A percentile compares a stretch with the other conserved stretches of the same genome.
These are phyloP conservation scores for Papilio polytes DNA, from an alignment of 1,140 invertebrate species.

Conservation along the genomic window DNA sequence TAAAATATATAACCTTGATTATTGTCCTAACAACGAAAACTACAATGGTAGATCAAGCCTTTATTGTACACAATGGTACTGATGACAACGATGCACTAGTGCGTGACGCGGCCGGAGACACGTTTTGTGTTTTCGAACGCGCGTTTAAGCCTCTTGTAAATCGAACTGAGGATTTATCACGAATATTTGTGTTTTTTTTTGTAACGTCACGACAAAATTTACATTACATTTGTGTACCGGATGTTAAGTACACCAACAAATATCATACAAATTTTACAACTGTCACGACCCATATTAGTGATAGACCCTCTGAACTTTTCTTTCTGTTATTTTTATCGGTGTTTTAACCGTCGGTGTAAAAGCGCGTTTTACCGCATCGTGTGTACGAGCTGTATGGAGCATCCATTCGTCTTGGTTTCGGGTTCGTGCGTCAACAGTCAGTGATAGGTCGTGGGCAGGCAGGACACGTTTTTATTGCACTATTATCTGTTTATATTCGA, in stretches of 20 bases:
- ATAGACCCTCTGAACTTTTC: too few relatives aligned
- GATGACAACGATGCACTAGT: background rate
- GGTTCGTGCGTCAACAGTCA: background rate
- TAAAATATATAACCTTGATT: background rate
- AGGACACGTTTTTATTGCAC: slow-evolving; percentile 27
- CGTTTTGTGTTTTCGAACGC: background rate
- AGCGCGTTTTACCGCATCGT: background rate
- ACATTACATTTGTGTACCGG: too few relatives aligned
- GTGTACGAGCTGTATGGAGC: background rate
- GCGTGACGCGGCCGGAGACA: background rate
- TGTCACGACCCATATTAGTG: too few relatives aligned
- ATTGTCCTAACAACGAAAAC: background rate
- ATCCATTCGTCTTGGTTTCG: background rate
- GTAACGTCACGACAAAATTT: too few relatives aligned
- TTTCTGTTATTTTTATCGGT: background rate
- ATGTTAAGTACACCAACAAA: too few relatives aligned
- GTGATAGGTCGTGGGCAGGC: background rate
- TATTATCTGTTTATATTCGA: slow-evolving; percentile 11
- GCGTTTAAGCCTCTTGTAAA: background rate
- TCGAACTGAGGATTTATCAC: background rate
- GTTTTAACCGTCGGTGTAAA: background rate
- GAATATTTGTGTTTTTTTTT: too few relatives aligned
- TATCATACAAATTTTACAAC: too few relatives aligned
- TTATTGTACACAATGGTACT: slow-evolving; percentile 1
- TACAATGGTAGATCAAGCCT: slow-evolving; percentile 13